Evolutionary conservation across 1,140 invertebrate genomes (phyloP).

Genomic region (Drosophila quadrilineata): DNA sequence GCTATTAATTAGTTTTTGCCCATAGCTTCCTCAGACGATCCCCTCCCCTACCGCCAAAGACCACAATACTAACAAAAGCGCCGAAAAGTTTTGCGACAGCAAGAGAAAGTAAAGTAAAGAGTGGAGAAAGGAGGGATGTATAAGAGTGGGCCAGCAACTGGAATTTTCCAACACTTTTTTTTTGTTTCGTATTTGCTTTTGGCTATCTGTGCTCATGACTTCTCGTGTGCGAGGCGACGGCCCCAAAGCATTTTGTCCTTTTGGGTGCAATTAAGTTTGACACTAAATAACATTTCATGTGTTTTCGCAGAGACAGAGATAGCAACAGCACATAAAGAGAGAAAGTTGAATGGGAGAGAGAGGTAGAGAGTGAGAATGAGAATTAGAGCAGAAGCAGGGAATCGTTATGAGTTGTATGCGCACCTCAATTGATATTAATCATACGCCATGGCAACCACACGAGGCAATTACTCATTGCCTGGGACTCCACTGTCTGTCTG

Average conservation of each 20-base stretch:
- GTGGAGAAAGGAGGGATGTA: not conserved
- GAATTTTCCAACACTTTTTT: conserved; percentile 44
- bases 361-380: no score
- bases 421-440: conserved; percentile 69
- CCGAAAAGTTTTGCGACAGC: conserved; percentile 22
- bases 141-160: not conserved
- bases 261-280: conserved; percentile 67
- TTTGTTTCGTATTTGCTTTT: conserved; percentile 47
- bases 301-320: conserved; percentile 10
- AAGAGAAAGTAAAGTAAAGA: not conserved
- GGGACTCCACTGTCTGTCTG: no score
- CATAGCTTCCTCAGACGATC: conserved; percentile 54
- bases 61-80: conserved; percentile 57
- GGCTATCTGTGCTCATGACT: conserved; percentile 71
- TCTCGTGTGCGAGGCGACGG: no score
- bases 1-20: conserved; percentile 77
- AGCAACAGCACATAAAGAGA: no score
- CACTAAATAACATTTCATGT: conserved; percentile 63
- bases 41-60: no score
- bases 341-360: no score
- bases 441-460: conserved; percentile 46
- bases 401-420: no score
- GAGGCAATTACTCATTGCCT: conserved; percentile 37
- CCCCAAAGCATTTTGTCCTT: conserved; percentile 50
- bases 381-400: no score